Percentiles rank a stretch among this genome's conserved stretches.
Evolutionary conservation across 2,888 invertebrate species (phyloP).

Genomic region (Petrolisthes manimaculis): DNA sequence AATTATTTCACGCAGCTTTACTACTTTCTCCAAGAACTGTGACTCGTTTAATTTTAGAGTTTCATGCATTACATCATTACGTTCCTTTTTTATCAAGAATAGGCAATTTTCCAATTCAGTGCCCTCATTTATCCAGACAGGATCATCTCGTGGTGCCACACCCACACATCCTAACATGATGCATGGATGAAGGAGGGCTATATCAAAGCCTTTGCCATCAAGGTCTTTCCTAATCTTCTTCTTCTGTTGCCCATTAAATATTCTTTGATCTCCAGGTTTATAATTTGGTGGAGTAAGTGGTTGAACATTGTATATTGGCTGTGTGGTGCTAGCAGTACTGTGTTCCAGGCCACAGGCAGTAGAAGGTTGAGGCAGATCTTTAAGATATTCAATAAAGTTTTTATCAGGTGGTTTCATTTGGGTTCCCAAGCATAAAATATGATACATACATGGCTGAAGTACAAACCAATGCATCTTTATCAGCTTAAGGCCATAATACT

Average conservation of each 20-base stretch:
- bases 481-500: too few species aligned
- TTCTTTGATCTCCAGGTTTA: neutral
- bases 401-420: too few species aligned
- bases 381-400: too few species aligned
- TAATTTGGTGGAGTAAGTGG: too few species aligned
- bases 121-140: neutral
- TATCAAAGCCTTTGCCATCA: neutral
- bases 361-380: too few species aligned
- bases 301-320: too few species aligned
- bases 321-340: too few species aligned
- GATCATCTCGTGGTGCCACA: neutral
- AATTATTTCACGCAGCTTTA: neutral
- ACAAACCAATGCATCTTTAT: too few species aligned
- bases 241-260: neutral
- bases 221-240: neutral
- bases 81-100: neutral
- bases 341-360: too few species aligned
- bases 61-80: neutral
- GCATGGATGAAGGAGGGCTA: neutral
- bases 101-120: slow-evolving; percentile 17
- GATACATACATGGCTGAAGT: too few species aligned
- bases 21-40: neutral
- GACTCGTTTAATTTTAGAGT: neutral
- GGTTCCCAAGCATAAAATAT: too few species aligned
- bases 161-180: neutral